Evolutionary conservation across 2,888 invertebrate genomes (phyloP), one percentile per base, ranked within the genome.

Genomic region (Metacarcinus magister): DNA sequence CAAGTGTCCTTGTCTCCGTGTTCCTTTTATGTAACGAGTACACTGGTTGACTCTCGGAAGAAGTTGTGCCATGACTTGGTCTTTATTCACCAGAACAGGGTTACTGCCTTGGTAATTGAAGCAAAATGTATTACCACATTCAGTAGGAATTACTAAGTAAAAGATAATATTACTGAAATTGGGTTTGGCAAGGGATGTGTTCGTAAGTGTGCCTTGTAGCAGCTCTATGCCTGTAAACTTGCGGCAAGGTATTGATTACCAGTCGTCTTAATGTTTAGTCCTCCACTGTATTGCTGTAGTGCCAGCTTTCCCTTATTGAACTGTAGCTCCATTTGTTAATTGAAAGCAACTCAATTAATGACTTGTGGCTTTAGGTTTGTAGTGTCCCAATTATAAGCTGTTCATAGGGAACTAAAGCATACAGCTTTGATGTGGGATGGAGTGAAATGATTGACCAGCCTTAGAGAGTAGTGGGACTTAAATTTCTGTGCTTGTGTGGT

Each of bases 251-350:
- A 60, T 60, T 60, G 60, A 19, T 60, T 60, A 60, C 19, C 19
- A 23, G 23, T 60, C 23, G 60, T 23, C 60, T 60, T 60, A 60
- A 19, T 75, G 28, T 75, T 28, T 5, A 75, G 8, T 75, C 75
- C 23, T 75, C 75, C 28, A 75, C 28, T 75, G 75, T 23, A 75
- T 28, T 75, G 7, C 28, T 75, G 75, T 28, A 75, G 10, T 75
- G 28, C 75, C 75, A 75, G n/a, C 75, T 75, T 75, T 28, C 75
- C 75, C 75, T 75, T 75, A n/a, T 75, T 28, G 28, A 75, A n/a
- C 75, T 60, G 60, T 19, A 60, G 3, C 23, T 60, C 23, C 60
- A 19, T 28, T 8, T 75, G 75, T 75, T 75, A n/a, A n/a, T 75
- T 75, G 75, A 28, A 75, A 75, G n/a, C 23, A 67, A 13, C 54